These are phyloP conservation scores for Patiria miniata DNA, from an alignment of 35 echinoderm and acorn worm species.

Conservation along the genomic window DNA sequence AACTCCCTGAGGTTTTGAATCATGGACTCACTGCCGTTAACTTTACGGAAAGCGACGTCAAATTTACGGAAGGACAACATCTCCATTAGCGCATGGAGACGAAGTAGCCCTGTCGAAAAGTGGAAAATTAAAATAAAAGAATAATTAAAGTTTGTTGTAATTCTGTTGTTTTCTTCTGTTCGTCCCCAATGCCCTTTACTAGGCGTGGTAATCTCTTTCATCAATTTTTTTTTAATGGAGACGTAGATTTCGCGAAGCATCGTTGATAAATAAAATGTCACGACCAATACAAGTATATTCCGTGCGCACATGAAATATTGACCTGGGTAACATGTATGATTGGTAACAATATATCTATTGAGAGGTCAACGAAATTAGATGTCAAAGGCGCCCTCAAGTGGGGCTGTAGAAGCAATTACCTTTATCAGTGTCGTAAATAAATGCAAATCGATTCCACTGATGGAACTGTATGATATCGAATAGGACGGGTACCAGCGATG, in stretches of 20 bases:
- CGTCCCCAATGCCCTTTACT: too few relatives aligned
- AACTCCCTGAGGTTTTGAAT: slow-evolving; percentile 36
- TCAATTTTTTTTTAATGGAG: too few relatives aligned
- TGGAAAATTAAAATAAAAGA: background rate
- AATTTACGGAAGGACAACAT: background rate
- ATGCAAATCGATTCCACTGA: slow-evolving; percentile 80
- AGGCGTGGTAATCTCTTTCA: too few relatives aligned
- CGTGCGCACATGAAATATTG: too few relatives aligned
- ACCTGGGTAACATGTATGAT: too few relatives aligned
- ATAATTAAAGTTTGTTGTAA: too few relatives aligned
- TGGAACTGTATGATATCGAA: slow-evolving; percentile 56
- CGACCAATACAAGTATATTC: too few relatives aligned
- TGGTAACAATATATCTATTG: too few relatives aligned
- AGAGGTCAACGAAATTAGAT: too few relatives aligned
- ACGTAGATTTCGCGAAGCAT: too few relatives aligned
- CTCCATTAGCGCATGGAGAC: slow-evolving; percentile 22
- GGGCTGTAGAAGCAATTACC: slow-evolving; percentile 26
- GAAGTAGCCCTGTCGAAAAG: slow-evolving; percentile 29
- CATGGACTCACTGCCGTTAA: background rate
- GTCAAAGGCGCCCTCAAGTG: background rate
- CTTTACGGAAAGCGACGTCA: slow-evolving; percentile 40
- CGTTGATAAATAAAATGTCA: too few relatives aligned
- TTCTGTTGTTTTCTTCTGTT: too few relatives aligned
- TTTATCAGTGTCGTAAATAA: slow-evolving; percentile 71
- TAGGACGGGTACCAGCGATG: slow-evolving; percentile 58